A percentile compares a stretch with the other conserved stretches of the same genome.
Conservation (phyloP, 2,888 invertebrate species). For the Aporophyla lueneburgensis region DNA sequence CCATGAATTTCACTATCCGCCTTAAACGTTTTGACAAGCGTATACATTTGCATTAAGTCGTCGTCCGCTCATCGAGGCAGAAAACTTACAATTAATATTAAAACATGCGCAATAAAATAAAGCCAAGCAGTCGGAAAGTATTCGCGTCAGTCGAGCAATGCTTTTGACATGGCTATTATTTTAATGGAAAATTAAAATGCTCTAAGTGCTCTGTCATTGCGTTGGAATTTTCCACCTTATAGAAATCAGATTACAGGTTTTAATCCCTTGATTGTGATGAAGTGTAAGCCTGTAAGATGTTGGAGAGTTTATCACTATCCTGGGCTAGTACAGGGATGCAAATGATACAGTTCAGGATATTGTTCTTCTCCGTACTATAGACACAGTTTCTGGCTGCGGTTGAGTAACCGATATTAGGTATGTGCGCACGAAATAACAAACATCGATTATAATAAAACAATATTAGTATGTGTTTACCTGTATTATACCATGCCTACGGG, state of each 20-base stretch:
- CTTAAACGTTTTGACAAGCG: constrained; percentile 83
- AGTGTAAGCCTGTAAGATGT: constrained; percentile 62
- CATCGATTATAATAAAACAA: constrained; percentile 61
- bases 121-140: constrained; percentile 88
- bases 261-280: constrained; percentile 44
- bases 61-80: constrained; percentile 77
- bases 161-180: constrained; percentile 89
- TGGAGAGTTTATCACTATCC: constrained; percentile 71
- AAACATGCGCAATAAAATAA: constrained; percentile 89
- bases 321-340: constrained; percentile 77
- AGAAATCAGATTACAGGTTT: constrained; percentile 30
- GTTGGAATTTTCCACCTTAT: constrained; percentile 63
- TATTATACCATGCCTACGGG: constrained; percentile 58
- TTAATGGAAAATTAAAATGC: constrained; percentile 68
- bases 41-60: constrained; percentile 81
- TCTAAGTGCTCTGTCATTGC: constrained; percentile 57
- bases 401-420: constrained; percentile 43
- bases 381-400: constrained; percentile 52
- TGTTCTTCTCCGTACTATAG: constrained; percentile 69
- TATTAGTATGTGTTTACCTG: constrained; percentile 60
- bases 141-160: constrained; percentile 84
- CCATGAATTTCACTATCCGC: constrained; percentile 73
- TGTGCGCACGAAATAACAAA: constrained; percentile 53
- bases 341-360: constrained; percentile 75
- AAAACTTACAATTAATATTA: constrained; percentile 90